Conservation (phyloP, 2,888 invertebrate genomes). For the Pardosa pseudoannulata region DNA sequence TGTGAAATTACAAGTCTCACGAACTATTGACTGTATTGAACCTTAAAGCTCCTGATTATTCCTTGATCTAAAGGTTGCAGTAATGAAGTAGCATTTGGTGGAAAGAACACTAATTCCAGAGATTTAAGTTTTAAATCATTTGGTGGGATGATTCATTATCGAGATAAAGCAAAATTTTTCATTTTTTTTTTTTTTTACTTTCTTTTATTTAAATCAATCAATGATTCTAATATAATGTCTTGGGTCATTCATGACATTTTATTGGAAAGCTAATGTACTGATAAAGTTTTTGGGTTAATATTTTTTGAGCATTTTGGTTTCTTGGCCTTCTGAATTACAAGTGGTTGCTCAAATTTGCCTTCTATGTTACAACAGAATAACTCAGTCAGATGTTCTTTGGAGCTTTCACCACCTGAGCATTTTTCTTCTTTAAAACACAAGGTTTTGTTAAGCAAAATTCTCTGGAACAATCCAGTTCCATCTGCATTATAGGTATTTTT, state of each 20-base stretch:
- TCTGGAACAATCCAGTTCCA: conserved; percentile 2
- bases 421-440: conserved; percentile 19
- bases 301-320: conserved; percentile 7
- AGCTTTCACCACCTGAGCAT: not conserved
- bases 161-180: no score
- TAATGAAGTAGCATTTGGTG: conserved; percentile 1
- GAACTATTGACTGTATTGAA: not conserved
- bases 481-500: conserved; percentile 5
- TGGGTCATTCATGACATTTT: conserved; percentile 31
- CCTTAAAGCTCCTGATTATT: conserved; percentile 15
- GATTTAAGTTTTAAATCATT: conserved; percentile 15
- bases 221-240: not conserved
- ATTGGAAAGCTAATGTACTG: conserved; percentile 17
- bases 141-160: not conserved
- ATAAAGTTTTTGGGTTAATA: conserved; percentile 8
- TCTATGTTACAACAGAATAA: conserved; percentile 21
- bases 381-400: not conserved
- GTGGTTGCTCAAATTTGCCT: conserved; percentile 3
- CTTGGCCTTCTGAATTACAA: conserved; percentile 14
- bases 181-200: not conserved
- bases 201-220: conserved; percentile 12
- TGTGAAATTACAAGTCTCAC: not conserved
- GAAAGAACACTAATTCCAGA: not conserved
- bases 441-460: conserved; percentile 19
- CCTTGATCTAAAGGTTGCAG: conserved; percentile 25